Base-by-base conservation (phyloP, 2,888 invertebrate genomes). In the Octodonta nipae region DNA sequence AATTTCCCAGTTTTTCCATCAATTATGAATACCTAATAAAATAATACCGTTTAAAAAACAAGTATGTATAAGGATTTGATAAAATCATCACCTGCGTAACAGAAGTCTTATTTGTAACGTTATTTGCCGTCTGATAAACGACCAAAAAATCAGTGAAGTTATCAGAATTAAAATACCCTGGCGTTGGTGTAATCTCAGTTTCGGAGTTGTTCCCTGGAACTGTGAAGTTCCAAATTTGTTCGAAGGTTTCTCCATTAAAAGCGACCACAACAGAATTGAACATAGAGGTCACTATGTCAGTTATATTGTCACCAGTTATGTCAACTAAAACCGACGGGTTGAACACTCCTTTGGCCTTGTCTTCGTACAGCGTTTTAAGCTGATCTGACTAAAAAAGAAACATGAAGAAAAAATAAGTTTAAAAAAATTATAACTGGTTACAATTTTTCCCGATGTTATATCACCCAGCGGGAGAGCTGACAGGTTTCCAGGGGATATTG, bases 151-250 rank as follows among this genome's bases (percentile, higher is more conserved):
- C 86, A 0, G 83, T 81, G 4, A 78, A 59, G 43, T 75, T 68
- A 50, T 85, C 85, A 42, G 73, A 71, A 54, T 84, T 79, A 50
- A 77, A 86, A 56, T 74, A 83, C 1, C 80, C 84, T 2, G 81
- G 80, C 7, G 80, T 75, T 24, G 84, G 82, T 30, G 79, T 72
- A 47, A 81, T 79, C 46, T 78, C 76, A 7, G 78, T 72, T 58
- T 82, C 78, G 4, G 79, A 71, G 49, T 63, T 56, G 8, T 29
- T 34, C 6, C 44, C 42, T 1, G 75, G 70, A 37, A 78, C 66
- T 0, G 74, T 70, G 43, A 70, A 76, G 44, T 78, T 80, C 85
- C 85, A 85, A n/a, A 85, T 52, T 46, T 70, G 66, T 26, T 67
- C 53, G 42, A 73, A 76, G 6, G 70, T 75, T 15, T 63, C 56